A percentile compares a stretch with the other conserved stretches of the same genome.
These are phyloP conservation scores for Ricordea florida DNA, from an alignment of 92 coral and sea anemone genomes.

Conservation along the genomic window DNA sequence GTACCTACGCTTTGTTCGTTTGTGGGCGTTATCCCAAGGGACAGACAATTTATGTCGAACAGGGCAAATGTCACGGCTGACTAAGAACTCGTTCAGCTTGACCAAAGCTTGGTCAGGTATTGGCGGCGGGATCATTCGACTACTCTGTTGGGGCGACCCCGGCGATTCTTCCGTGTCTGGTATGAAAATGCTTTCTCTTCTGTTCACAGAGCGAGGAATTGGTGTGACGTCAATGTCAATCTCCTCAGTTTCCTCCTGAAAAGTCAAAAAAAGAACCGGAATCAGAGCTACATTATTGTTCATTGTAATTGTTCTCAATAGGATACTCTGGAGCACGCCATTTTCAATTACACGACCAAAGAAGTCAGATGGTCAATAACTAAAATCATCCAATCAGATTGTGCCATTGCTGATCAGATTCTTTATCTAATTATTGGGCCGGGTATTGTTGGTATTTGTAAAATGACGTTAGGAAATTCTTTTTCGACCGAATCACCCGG, in stretches of 20 bases:
- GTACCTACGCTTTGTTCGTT: constrained; percentile 51
- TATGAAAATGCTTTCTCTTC: constrained; percentile 17
- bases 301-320: no score
- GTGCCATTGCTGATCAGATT: no score
- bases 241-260: constrained; percentile 1
- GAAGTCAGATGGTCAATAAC: no score
- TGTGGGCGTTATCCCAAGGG: constrained; percentile 58
- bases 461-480: no score
- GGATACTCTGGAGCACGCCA: no score
- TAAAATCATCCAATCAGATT: no score
- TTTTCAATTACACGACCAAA: background rate
- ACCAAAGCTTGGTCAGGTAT: background rate
- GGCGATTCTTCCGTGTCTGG: constrained; percentile 20
- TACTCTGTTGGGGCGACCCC: constrained; percentile 8
- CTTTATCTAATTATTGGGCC: no score
- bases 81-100: constrained; percentile 31
- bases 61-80: constrained; percentile 12
- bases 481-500: no score
- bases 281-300: constrained; percentile 1
- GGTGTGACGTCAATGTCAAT: background rate
- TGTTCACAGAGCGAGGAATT: background rate
- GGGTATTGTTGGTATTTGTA: no score
- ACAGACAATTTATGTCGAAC: constrained; percentile 22
- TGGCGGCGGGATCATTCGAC: background rate
- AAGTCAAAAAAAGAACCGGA: background rate